phyloP scores from a whole-genome alignment of 2,797 vertebrate genomes.

The Orientallactaga sibirica region DNA sequence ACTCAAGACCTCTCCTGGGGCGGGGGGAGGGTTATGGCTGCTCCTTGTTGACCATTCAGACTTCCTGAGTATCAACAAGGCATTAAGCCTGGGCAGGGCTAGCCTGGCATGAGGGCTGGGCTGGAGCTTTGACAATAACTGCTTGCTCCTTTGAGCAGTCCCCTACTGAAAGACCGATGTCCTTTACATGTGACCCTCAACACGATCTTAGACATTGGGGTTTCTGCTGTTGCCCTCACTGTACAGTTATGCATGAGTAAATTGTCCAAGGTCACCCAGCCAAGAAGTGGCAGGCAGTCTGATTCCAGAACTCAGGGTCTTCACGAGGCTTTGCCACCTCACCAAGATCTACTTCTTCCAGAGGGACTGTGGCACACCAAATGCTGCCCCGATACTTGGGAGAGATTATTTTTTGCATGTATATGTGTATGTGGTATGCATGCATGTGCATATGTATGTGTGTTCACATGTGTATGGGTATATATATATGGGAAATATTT shows the following conservation, averaged over 20 bases:
- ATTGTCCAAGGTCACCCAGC: not conserved
- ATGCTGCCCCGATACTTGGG: not conserved
- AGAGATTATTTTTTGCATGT: not conserved
- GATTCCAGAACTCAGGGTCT: not conserved
- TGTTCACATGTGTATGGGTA: too few relatives aligned
- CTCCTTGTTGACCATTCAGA: not conserved
- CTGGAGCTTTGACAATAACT: not conserved
- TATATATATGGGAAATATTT: too few relatives aligned
- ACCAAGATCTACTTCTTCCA: not conserved
- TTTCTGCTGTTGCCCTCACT: not conserved
- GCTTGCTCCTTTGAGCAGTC: not conserved
- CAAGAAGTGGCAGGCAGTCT: not conserved
- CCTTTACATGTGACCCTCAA: not conserved
- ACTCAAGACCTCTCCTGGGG: not conserved
- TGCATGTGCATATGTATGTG: too few relatives aligned
- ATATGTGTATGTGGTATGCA: too few relatives aligned
- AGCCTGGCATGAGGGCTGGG: not conserved
- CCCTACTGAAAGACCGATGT: not conserved
- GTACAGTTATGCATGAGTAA: not conserved
- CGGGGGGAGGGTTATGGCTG: not conserved
- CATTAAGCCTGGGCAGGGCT: not conserved
- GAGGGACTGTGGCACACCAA: fast-evolving
- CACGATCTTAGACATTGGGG: not conserved
- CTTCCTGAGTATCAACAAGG: not conserved
- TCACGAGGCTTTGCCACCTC: not conserved